Evolutionary conservation across 2,113 vertebrate species (phyloP).

Genomic region (Phalacrocorax pelagicus): DNA sequence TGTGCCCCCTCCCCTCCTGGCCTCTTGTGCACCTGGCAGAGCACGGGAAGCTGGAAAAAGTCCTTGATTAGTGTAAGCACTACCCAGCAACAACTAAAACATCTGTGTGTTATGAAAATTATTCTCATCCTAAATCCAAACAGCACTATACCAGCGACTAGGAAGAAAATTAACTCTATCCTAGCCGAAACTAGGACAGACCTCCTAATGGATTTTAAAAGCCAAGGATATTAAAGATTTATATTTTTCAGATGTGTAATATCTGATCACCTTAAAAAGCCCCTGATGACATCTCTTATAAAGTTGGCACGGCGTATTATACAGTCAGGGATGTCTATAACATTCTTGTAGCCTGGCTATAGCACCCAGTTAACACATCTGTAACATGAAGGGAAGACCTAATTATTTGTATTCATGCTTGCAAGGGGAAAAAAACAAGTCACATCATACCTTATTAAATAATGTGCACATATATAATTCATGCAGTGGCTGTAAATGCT

Average conservation of each 20-base stretch:
- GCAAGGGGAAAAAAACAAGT: neutral
- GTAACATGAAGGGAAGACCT: neutral
- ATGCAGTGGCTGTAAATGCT: neutral
- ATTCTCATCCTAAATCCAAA: too few species aligned
- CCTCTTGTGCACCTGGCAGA: too few species aligned
- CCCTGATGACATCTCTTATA: neutral
- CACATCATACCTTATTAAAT: neutral
- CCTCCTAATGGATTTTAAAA: slow-evolving; percentile 13
- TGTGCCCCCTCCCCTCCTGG: too few species aligned
- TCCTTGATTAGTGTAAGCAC: too few species aligned
- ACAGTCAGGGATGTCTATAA: neutral
- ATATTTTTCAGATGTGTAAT: neutral
- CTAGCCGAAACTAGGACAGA: neutral
- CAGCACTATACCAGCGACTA: too few species aligned
- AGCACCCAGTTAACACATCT: neutral
- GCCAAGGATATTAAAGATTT: neutral
- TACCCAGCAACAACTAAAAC: too few species aligned
- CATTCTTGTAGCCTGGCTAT: neutral
- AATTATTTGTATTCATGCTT: neutral
- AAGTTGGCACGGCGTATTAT: neutral
- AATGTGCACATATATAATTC: neutral
- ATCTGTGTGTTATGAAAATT: too few species aligned
- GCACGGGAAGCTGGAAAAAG: too few species aligned
- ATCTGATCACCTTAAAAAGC: neutral
- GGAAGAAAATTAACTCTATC: too few species aligned